Base-by-base conservation (phyloP, 2,888 invertebrate species). In the Agriopis marginaria region DNA sequence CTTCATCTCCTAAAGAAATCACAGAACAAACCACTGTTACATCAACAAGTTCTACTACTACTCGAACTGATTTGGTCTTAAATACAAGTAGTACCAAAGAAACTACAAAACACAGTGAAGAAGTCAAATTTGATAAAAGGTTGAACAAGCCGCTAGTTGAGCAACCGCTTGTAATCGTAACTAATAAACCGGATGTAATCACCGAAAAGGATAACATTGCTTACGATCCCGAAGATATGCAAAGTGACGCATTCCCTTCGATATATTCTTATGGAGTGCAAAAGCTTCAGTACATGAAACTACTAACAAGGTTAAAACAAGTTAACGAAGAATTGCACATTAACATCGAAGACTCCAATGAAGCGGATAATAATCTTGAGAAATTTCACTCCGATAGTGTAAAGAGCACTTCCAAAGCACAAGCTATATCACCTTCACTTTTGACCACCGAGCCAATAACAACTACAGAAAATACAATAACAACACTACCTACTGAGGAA, bases 221-320 rank as follows among this genome's bases (percentile, higher is more conserved):
- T 62, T 93, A 93, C 71, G 88, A 90, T 32, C 93, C 93, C 39
- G 84, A 89, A 70, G 80, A 88, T 56, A 93, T 93, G 94, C 94
- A 93, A 85, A 81, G 85, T 65, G 93, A 94, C 83, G 82, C 90
- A 14, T 88, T 88, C 74, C 88, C 92, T 68, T 92, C 91, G 6
- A 86, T 92, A 66, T 89, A 88, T 75, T 86, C 91, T 17, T 93
- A 92, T 65, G 93, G 92, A 66, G 81, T 91, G 60, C 91, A 92
- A 88, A 92, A 90, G 75, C 88, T 91, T 71, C 88, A 89, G 66
- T 92, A 89, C 76, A 75, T 91, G 72, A 91, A 90, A 83, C 76
- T 92, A 75, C 82, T 90, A 79, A 86, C 86, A 62, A 86, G 85
- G 80, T 77, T 92, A 42, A 89, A 91, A 58, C 83, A 92, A 78